Evolutionary conservation across 2,888 invertebrate species (phyloP).

Genomic region (Plagodis dolabraria): DNA sequence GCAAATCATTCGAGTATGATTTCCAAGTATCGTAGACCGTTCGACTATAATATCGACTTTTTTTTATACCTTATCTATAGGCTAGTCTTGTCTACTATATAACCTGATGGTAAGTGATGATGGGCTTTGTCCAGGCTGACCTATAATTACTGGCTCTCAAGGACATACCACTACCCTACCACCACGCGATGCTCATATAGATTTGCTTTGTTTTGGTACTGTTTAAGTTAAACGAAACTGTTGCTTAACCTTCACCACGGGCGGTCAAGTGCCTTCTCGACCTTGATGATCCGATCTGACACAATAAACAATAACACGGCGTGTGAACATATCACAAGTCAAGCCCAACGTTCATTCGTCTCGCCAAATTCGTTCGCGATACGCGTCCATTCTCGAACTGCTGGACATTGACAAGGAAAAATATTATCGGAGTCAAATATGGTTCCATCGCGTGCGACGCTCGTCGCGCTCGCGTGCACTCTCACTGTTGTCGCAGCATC

Average conservation of each 20-base stretch:
- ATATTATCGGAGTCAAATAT: conserved; percentile 55
- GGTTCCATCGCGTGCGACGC: conserved; percentile 52
- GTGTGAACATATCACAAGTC: conserved; percentile 52
- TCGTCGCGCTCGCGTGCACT: conserved; percentile 58
- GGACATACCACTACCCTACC: no score
- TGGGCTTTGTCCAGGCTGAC: no score
- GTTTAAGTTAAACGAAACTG: neutral
- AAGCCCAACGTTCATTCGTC: conserved; percentile 59
- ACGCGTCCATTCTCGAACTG: conserved; percentile 52
- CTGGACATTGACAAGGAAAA: conserved; percentile 47
- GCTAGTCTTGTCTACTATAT: no score
- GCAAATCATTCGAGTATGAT: no score
- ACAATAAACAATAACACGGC: conserved; percentile 59
- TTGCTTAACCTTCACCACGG: conserved; percentile 67
- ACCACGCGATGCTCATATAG: conserved; percentile 47
- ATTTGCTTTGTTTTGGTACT: conserved; percentile 53
- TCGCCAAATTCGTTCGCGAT: conserved; percentile 56
- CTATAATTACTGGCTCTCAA: no score
- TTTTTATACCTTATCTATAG: no score
- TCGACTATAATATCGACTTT: no score
- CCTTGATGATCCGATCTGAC: conserved; percentile 51
- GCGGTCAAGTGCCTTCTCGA: conserved; percentile 61
- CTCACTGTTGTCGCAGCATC: conserved; percentile 50
- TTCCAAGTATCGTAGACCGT: no score
- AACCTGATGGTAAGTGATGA: no score